phyloP scores from a whole-genome alignment of 2,113 vertebrate species.

The Potamarius usumacintae region DNA sequence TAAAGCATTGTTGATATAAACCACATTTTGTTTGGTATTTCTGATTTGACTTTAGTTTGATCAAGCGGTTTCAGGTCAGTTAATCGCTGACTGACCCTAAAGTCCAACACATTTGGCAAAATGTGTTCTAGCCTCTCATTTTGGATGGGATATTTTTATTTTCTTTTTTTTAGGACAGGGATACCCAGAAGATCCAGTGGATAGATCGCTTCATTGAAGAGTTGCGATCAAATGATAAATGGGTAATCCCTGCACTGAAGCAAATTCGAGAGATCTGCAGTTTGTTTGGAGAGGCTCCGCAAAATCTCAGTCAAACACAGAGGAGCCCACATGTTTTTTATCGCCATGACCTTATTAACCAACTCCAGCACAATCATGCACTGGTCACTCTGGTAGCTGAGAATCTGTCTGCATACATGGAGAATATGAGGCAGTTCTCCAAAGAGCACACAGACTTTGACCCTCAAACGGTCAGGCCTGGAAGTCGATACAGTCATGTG shows the following conservation, averaged over 20 bases:
- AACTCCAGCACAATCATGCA: slow-evolving; percentile 98
- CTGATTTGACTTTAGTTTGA: not conserved
- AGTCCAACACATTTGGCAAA: not conserved
- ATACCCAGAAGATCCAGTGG: slow-evolving; percentile 99
- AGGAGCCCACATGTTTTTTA: slow-evolving; percentile 98
- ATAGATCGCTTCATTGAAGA: slow-evolving; percentile 99
- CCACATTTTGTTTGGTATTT: not conserved
- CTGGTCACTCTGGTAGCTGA: slow-evolving; percentile 96
- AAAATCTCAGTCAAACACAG: slow-evolving; percentile 98
- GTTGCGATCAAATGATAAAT: slow-evolving; percentile 98
- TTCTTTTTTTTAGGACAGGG: slow-evolving; percentile 83
- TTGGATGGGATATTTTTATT: not conserved
- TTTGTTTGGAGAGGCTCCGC: slow-evolving; percentile 98
- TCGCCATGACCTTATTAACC: slow-evolving; percentile 98
- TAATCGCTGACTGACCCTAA: not conserved
- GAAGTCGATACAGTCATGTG: slow-evolving; percentile 97
- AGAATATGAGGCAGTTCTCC: slow-evolving; percentile 94
- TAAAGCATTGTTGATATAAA: not conserved
- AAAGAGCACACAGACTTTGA: slow-evolving; percentile 98
- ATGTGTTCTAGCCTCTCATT: not conserved
- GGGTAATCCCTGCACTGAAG: slow-evolving; percentile 98
- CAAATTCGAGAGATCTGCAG: slow-evolving; percentile 99
- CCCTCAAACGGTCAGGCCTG: slow-evolving; percentile 94
- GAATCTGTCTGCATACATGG: slow-evolving; percentile 98
- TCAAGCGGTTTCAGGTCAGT: not conserved